Evolutionary conservation across 2,113 vertebrate genomes (phyloP).

Genomic region (Microcebus lehilahytsara): DNA sequence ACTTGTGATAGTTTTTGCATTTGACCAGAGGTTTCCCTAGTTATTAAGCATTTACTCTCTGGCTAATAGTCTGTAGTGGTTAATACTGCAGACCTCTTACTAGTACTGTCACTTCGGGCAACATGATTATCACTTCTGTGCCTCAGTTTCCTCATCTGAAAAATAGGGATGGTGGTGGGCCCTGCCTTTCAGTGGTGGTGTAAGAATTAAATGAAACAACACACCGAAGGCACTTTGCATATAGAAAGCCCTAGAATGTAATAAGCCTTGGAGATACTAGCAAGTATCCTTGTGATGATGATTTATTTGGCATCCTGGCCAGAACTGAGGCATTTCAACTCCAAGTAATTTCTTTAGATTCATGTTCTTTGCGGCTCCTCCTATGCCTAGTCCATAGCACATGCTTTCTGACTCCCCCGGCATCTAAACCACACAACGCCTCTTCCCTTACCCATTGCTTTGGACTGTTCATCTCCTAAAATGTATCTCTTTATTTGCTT

Average conservation of each 20-base stretch:
- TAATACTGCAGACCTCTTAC: not conserved
- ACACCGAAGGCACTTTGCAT: not conserved
- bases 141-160: not conserved
- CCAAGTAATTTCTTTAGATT: not conserved
- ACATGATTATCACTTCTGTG: not conserved
- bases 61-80: not conserved
- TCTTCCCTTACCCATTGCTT: not conserved
- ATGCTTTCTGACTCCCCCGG: not conserved
- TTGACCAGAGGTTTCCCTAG: not conserved
- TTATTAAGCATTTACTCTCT: not conserved
- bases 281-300: not conserved
- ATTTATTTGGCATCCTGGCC: not conserved
- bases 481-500: not conserved
- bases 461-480: not conserved
- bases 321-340: not conserved
- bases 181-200: not conserved
- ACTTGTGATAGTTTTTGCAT: not conserved
- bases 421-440: not conserved
- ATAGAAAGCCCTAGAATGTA: not conserved
- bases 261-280: not conserved
- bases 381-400: not conserved
- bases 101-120: not conserved
- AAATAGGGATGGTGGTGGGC: not conserved
- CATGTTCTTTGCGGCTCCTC: not conserved
- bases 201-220: not conserved